These are phyloP conservation scores for Palythoa grandiflora DNA, from an alignment of 92 coral and sea anemone species.

Conservation along the genomic window DNA sequence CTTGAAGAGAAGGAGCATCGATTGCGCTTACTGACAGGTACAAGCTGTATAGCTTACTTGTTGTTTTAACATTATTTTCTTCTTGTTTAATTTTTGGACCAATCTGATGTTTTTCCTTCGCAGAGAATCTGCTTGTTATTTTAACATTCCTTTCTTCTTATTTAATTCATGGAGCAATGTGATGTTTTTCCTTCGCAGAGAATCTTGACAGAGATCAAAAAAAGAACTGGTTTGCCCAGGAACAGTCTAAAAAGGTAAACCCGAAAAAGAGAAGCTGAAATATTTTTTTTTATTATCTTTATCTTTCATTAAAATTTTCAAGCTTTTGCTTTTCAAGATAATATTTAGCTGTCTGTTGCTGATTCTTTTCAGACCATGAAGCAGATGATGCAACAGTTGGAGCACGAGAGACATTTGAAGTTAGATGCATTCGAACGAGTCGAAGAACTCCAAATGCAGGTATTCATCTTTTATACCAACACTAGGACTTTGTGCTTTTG, in stretches of 20 bases:
- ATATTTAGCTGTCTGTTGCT: not conserved
- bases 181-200: constrained; percentile 46
- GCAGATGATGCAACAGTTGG: constrained; percentile 90
- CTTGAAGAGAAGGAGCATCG: constrained; percentile 90
- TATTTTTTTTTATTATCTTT: too few species aligned
- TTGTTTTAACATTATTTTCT: not conserved
- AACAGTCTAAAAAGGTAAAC: constrained; percentile 92
- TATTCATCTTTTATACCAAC: not conserved
- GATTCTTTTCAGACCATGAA: constrained; percentile 76
- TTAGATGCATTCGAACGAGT: constrained; percentile 96
- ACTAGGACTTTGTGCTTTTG: not conserved
- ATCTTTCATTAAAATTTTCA: not conserved
- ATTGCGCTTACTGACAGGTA: constrained; percentile 89
- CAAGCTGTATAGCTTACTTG: not conserved
- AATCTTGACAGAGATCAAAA: constrained; percentile 95
- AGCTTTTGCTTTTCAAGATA: not conserved
- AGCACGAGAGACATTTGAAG: constrained; percentile 91
- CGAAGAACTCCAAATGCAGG: constrained; percentile 94
- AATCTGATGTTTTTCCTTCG: not conserved
- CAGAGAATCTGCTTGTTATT: constrained; percentile 70
- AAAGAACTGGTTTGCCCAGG: constrained; percentile 87
- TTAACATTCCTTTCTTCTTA: not conserved
- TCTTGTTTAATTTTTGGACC: not conserved
- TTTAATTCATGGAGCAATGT: not conserved
- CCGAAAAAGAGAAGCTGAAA: not conserved